Percentiles rank a stretch among this genome's conserved stretches.
These are phyloP conservation scores for Heliconius hermathena DNA, from an alignment of 1,140 invertebrate species.

Conservation along the genomic window DNA sequence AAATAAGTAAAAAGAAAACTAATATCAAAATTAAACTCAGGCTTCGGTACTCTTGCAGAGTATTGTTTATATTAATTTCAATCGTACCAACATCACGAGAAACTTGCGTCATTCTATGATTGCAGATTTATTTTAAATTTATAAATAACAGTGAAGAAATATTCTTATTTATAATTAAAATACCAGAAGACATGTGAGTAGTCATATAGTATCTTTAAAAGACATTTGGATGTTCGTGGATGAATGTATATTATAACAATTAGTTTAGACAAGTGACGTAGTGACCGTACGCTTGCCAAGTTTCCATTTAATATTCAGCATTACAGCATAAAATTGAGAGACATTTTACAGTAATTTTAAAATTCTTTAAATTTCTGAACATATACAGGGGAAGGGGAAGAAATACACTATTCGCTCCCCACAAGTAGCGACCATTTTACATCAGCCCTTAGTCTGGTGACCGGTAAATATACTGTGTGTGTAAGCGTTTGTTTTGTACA, in stretches of 20 bases:
- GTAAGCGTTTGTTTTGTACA: too few relatives aligned
- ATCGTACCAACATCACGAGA: background rate
- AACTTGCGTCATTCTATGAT: background rate
- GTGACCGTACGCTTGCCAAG: background rate
- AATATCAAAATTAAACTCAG: background rate
- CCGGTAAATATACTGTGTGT: too few relatives aligned
- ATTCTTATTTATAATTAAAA: background rate
- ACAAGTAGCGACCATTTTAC: too few relatives aligned
- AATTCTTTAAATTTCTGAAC: too few relatives aligned
- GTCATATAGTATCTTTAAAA: background rate
- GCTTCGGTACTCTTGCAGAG: background rate
- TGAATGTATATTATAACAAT: background rate
- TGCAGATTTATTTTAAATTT: background rate
- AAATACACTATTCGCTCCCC: too few relatives aligned
- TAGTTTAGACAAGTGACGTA: background rate
- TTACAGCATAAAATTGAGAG: too few relatives aligned
- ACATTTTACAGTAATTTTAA: too few relatives aligned
- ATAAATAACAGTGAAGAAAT: background rate
- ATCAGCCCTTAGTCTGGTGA: too few relatives aligned
- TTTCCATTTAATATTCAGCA: too few relatives aligned
- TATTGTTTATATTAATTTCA: background rate
- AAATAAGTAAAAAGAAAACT: background rate
- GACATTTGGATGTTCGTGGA: background rate
- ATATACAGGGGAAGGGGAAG: too few relatives aligned
- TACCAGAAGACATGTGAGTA: background rate